phyloP scores from a whole-genome alignment of 64 coral and sea anemone genomes.

The Montipora sp. region DNA sequence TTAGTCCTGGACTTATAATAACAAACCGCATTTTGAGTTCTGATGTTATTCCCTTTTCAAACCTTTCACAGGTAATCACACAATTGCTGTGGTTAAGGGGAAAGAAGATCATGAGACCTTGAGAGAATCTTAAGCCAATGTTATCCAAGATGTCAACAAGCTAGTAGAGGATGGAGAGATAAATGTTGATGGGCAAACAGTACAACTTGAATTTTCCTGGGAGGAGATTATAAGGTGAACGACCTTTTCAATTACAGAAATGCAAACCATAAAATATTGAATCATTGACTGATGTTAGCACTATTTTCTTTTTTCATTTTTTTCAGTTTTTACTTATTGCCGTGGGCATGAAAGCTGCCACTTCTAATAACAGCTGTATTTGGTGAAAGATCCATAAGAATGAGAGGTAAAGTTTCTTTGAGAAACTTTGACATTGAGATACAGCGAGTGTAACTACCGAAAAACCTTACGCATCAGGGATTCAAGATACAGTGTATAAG shows the following conservation, averaged over 20 bases:
- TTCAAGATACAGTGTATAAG: not conserved
- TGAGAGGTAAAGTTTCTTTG: slow-evolving; percentile 41
- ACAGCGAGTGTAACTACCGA: not conserved
- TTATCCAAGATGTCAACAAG: slow-evolving; percentile 50
- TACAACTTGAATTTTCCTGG: slow-evolving; percentile 67
- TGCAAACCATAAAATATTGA: not conserved
- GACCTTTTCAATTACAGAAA: not conserved
- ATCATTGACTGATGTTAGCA: not conserved
- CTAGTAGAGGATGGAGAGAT: slow-evolving; percentile 33
- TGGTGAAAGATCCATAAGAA: slow-evolving; percentile 66
- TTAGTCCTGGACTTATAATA: no score
- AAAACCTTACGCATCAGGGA: not conserved
- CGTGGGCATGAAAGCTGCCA: slow-evolving; percentile 72
- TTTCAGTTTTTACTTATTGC: slow-evolving; percentile 61
- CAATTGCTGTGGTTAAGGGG: slow-evolving; percentile 47
- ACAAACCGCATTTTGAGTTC: not conserved
- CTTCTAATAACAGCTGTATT: slow-evolving; percentile 44
- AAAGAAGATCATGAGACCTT: slow-evolving; percentile 47
- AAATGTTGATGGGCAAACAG: slow-evolving; percentile 24
- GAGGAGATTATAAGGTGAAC: slow-evolving; percentile 78
- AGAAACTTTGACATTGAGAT: not conserved
- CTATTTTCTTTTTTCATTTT: slow-evolving; percentile 21
- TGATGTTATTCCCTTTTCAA: not conserved
- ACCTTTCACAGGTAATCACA: slow-evolving; percentile 47
- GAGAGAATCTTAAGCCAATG: slow-evolving; percentile 38